A percentile compares a stretch with the other conserved stretches of the same genome.
Evolutionary conservation across 2,888 invertebrate species (phyloP).

Genomic region (Eupithecia pulchellata): DNA sequence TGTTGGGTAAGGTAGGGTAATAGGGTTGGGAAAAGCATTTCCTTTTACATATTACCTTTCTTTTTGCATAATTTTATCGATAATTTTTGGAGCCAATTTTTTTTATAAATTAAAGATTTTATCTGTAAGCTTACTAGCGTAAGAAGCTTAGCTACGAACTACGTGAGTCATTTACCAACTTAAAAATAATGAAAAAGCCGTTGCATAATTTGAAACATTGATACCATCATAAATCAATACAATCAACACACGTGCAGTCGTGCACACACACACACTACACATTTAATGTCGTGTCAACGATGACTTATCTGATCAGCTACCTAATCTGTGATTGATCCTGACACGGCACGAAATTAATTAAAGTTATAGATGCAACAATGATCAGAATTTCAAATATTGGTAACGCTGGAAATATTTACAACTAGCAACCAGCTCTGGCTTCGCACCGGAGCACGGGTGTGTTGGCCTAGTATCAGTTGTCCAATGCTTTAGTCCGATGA

Average conservation of each 20-base stretch:
- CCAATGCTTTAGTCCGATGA: too few relatives aligned
- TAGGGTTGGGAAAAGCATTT: constrained; percentile 35
- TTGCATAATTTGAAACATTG: constrained; percentile 27
- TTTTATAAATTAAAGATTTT: not conserved
- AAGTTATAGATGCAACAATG: constrained; percentile 47
- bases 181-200: constrained; percentile 4
- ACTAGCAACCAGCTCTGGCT: too few relatives aligned
- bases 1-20: not conserved
- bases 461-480: too few relatives aligned
- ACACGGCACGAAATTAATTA: constrained; percentile 72
- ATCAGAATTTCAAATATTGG: constrained; percentile 12
- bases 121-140: not conserved
- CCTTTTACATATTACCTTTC: not conserved
- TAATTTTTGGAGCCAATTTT: not conserved
- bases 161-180: not conserved
- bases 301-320: constrained; percentile 63
- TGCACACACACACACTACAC: constrained; percentile 29
- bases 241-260: constrained; percentile 23
- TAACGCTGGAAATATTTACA: not conserved
- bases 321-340: constrained; percentile 72
- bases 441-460: too few relatives aligned
- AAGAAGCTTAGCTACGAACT: not conserved
- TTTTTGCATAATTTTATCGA: not conserved
- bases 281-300: constrained; percentile 66
- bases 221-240: constrained; percentile 35